Base-by-base conservation (phyloP, 1,140 invertebrate species). In the Drosophila sproati region DNA sequence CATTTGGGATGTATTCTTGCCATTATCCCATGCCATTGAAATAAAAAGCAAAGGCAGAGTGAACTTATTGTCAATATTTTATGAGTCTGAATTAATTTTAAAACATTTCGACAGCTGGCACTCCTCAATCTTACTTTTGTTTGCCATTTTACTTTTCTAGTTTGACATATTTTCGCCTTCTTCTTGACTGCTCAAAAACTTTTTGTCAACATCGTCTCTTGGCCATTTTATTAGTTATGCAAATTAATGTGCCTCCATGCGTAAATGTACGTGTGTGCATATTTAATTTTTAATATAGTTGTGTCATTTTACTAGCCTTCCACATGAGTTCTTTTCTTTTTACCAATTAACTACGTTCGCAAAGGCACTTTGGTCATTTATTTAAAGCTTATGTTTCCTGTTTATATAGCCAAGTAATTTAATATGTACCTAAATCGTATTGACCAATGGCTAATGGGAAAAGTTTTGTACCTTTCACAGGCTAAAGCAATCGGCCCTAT, bases 31-130 rank as follows among this genome's bases (percentile, higher is more conserved):
- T 41, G 12, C 35, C 5, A n/a, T 41, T 29, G 54, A 29, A 10
- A 41, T 29, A 7, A 55, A 12, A 12, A n/a, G 48, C 48, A 31
- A 29, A 52, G 10, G n/a, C 32, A 41, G 29, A 48, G 43, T 1
- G 1, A 43, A 43, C 39, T 77, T 79, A 77, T 78, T 73, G 75
- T 89, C 82, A 89, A 89, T 89, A 89, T 89, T 89, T 89, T 81
- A 89, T 86, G 78, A 89, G 85, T 81, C 78, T 79, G 86, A 89
- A 89, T 89, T 89, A 89, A 89, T 89, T 89, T 83, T 71, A 76
- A 81, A 80, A 83, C 77, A 83, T 80, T 77, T 80, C 61, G 51
- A 85, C 82, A 87, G 82, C 82, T 86, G 82, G 50, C 70, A 68
- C 64, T 5, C 41, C 41, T 7, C 50, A 56, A 56, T 63, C 67